Conservation (phyloP, 2,797 vertebrate genomes). For the Emydoidea blandingii region DNA sequence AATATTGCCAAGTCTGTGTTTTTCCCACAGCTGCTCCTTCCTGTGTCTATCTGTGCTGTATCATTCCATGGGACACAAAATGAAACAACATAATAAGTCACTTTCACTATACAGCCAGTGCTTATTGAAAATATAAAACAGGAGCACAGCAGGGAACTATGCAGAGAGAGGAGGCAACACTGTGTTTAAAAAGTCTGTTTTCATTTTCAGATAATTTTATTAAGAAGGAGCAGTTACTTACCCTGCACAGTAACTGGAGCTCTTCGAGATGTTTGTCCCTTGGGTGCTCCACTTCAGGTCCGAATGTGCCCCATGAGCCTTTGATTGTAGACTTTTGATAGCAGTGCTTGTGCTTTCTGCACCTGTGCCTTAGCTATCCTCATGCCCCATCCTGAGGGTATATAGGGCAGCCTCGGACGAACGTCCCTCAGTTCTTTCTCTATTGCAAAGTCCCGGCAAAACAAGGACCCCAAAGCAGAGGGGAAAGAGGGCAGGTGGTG, state of each 20-base stretch:
- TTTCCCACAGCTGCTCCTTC: neutral
- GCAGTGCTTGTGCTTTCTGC: neutral
- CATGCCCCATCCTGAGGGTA: neutral
- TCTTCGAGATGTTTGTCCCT: neutral
- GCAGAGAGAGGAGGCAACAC: neutral
- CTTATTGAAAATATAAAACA: neutral
- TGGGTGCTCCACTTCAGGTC: neutral
- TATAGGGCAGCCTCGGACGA: neutral
- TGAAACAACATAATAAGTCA: neutral
- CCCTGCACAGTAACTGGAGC: neutral
- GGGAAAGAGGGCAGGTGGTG: neutral
- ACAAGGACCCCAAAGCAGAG: neutral
- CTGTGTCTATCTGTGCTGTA: neutral
- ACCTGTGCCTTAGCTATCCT: neutral
- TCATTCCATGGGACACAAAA: neutral
- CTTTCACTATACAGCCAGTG: neutral
- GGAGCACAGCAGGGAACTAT: neutral
- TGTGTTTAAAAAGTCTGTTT: neutral
- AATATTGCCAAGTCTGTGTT: neutral
- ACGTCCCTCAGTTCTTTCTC: neutral
- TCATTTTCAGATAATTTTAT: neutral
- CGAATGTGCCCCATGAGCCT: neutral
- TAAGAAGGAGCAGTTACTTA: neutral
- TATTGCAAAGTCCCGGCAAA: neutral
- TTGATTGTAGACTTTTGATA: neutral